Evolutionary conservation across 2,797 vertebrate genomes (phyloP).

Genomic region (Takifugu ocellatus): DNA sequence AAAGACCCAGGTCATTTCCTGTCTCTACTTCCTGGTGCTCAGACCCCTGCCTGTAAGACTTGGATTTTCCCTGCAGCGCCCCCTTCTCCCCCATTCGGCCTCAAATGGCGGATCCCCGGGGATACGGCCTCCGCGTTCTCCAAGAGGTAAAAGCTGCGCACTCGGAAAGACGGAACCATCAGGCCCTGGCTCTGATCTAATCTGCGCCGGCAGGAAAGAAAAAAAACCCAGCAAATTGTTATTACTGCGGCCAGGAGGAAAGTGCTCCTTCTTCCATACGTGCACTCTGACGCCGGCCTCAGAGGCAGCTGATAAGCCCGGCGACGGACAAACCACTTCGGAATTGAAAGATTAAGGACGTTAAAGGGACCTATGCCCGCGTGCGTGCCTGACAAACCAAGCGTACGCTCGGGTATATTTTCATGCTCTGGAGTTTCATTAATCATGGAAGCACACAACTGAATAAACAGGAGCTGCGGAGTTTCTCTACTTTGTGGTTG

Average conservation of each 20-base stretch:
- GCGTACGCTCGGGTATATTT: conserved; percentile 26
- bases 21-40: conserved; percentile 54
- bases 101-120: conserved; percentile 37
- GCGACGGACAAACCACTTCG: conserved; percentile 55
- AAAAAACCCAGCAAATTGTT: conserved; percentile 59
- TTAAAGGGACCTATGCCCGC: conserved; percentile 27
- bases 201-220: conserved; percentile 36
- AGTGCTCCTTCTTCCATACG: conserved; percentile 45
- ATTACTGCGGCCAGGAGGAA: conserved; percentile 48
- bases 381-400: conserved; percentile 30
- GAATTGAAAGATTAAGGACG: conserved; percentile 52
- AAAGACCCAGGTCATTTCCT: conserved; percentile 64
- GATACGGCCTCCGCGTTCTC: conserved; percentile 42
- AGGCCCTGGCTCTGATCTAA: conserved; percentile 61
- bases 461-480: too few relatives aligned
- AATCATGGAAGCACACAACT: too few relatives aligned
- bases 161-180: conserved; percentile 49
- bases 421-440: conserved; percentile 8
- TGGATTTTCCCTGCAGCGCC: conserved; percentile 47
- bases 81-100: conserved; percentile 22
- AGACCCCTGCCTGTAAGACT: conserved; percentile 42
- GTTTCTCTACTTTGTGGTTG: too few relatives aligned
- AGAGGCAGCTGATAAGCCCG: conserved; percentile 51
- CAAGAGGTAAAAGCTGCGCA: conserved; percentile 53
- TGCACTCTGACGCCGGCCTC: conserved; percentile 44